Percentiles rank a stretch among this genome's conserved stretches.
Evolutionary conservation across 2,888 invertebrate genomes (phyloP).

Genomic region (Actias luna): DNA sequence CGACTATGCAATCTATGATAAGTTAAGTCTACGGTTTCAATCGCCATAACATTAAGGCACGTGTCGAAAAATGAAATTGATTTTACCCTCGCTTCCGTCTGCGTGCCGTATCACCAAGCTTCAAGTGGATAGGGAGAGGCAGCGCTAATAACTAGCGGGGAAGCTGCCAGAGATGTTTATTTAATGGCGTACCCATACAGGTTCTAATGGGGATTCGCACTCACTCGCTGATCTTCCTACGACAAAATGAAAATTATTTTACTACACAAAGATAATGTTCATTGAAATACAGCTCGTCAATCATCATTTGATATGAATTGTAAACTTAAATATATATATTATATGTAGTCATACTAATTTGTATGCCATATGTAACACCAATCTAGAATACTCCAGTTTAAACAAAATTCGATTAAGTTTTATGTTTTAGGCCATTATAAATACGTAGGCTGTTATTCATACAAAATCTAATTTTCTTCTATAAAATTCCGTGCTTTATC

Average conservation of each 20-base stretch:
- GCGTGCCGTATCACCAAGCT: constrained; percentile 77
- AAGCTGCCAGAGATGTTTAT: constrained; percentile 77
- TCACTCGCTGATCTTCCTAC: constrained; percentile 32
- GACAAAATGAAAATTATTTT: constrained; percentile 43
- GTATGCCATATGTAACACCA: no score
- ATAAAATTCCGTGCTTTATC: constrained; percentile 18
- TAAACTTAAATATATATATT: no score
- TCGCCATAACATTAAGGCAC: constrained; percentile 71
- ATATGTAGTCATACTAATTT: no score
- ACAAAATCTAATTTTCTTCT: constrained; percentile 14
- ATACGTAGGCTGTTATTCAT: background rate
- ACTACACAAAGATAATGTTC: constrained; percentile 27
- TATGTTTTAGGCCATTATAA: no score
- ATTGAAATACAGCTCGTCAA: no score
- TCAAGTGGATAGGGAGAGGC: constrained; percentile 73
- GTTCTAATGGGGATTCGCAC: constrained; percentile 68
- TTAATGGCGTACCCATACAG: constrained; percentile 78
- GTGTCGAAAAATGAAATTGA: constrained; percentile 81
- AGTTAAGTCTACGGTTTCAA: constrained; percentile 49
- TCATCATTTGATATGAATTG: no score
- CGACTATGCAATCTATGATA: constrained; percentile 15
- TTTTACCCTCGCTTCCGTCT: constrained; percentile 70
- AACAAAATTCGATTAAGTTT: no score
- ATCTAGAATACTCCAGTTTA: background rate
- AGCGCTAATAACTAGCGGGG: constrained; percentile 77